These are phyloP conservation scores for Stictonetta naevosa DNA, from an alignment of 2,113 vertebrate species.

Conservation along the genomic window DNA sequence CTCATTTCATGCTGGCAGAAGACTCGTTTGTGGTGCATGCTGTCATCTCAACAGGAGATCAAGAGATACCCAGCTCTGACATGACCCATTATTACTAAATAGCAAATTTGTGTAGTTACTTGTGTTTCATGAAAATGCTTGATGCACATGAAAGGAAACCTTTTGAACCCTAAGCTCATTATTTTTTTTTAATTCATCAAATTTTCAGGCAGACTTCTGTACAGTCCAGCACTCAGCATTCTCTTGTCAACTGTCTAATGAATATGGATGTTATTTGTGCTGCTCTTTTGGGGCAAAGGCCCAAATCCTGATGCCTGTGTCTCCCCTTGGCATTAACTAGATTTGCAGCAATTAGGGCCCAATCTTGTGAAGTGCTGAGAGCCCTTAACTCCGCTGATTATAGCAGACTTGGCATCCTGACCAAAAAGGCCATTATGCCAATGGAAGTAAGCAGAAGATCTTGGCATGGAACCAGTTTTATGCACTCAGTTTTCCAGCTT, in stretches of 20 bases:
- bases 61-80: conserved; percentile 41
- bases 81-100: conserved; percentile 63
- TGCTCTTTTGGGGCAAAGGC: conserved; percentile 39
- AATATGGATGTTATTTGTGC: conserved; percentile 66
- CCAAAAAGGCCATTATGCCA: conserved; percentile 5
- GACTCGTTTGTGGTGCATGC: background rate
- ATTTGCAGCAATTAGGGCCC: conserved; percentile 54
- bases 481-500: background rate
- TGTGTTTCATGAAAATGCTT: conserved; percentile 59
- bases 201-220: conserved; percentile 43
- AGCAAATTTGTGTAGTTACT: conserved; percentile 63
- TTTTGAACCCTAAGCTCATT: conserved; percentile 71
- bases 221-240: conserved; percentile 19
- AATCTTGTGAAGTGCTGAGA: conserved; percentile 6
- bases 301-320: conserved; percentile 39
- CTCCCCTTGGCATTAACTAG: conserved; percentile 45
- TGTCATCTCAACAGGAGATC: conserved; percentile 68
- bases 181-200: conserved; percentile 59
- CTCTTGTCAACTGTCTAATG: conserved; percentile 51
- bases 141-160: conserved; percentile 69
- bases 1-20: conserved; percentile 56
- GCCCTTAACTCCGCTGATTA: conserved; percentile 40
- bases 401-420: conserved; percentile 16
- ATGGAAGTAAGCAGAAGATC: conserved; percentile 9
- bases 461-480: background rate